Evolutionary conservation across 2,113 vertebrate species (phyloP), one percentile per base, ranked within the genome.

Genomic region (Nansenia antarctica): DNA sequence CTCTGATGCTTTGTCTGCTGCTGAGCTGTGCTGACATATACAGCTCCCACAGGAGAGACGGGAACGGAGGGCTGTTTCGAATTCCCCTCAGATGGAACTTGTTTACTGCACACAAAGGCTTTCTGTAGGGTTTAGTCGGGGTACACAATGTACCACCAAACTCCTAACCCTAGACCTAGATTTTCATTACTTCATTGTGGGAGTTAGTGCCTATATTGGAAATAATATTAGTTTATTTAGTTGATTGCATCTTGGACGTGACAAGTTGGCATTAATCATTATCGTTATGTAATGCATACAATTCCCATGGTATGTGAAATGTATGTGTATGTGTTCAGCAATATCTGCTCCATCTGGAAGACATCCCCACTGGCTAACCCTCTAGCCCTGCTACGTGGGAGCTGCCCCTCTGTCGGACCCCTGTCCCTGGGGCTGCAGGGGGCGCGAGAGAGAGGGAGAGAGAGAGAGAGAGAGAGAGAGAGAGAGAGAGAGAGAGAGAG

Each of bases 11-110:
- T 74, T 87, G 86, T 74, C 70, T 70, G 70, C 67, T 11, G 29
- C 55, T 68, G 55, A 58, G 68, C 74, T 72, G 69, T 73, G 81
- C 59, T 75, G 81, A 74, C 84, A 65, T 45, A 9, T 52, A 8
- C 34, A 3, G 24, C 76, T 84, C 64, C 67, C 34, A 64, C 34
- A 71, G 68, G 64, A 65, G 63, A 65, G 53, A 68, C 62, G 74
- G 64, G 67, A 78, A 80, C 57, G 74, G 60, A 78, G 70, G 74
- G 59, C 82, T 91, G 85, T 77, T 91, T 88, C 27, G 57, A 67
- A 90, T 89, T 88, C 82, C 80, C 81, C 76, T 69, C 74, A 77
- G 65, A 53, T 65, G 84, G 81, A 90, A 78, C 72, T 83, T 84
- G 80, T 89, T 93, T 86, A 81, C 70, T 73, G 65, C 73, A 82